These are phyloP conservation scores for Papilio xuthus DNA, from an alignment of 1,140 invertebrate species.

Conservation along the genomic window DNA sequence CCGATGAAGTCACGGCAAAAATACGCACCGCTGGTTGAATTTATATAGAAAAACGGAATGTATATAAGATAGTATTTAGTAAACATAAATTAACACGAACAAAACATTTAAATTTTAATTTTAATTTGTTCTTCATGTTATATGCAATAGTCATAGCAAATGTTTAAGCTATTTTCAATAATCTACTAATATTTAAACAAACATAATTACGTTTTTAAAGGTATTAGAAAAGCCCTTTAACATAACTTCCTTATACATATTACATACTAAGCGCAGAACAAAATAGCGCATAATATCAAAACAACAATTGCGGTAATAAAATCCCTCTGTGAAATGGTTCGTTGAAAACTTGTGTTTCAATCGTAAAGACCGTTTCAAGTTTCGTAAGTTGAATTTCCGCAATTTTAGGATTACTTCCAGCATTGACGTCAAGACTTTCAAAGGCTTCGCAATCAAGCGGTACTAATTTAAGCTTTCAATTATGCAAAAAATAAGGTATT, in stretches of 20 bases:
- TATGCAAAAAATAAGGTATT: not conserved
- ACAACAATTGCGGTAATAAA: too few relatives aligned
- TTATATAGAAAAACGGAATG: not conserved
- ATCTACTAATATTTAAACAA: too few relatives aligned
- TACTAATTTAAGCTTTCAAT: not conserved
- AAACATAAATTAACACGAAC: not conserved
- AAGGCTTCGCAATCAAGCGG: conserved; percentile 17
- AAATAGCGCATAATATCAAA: too few relatives aligned
- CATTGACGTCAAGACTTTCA: conserved; percentile 14
- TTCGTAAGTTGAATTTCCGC: conserved; percentile 5
- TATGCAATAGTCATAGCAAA: not conserved
- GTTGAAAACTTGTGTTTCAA: not conserved
- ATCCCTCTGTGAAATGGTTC: too few relatives aligned
- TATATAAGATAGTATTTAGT: not conserved
- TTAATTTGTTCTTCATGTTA: not conserved
- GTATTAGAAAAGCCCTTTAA: too few relatives aligned
- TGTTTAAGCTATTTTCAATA: too few relatives aligned
- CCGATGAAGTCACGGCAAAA: conserved; percentile 45
- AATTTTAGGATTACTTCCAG: conserved; percentile 1
- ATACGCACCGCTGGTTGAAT: not conserved
- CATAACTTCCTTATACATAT: too few relatives aligned
- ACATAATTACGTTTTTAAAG: too few relatives aligned
- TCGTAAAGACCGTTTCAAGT: not conserved
- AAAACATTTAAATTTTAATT: not conserved
- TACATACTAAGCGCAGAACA: too few relatives aligned